phyloP scores from a whole-genome alignment of 2,888 invertebrate species.

The Nasonovia ribisnigri region DNA sequence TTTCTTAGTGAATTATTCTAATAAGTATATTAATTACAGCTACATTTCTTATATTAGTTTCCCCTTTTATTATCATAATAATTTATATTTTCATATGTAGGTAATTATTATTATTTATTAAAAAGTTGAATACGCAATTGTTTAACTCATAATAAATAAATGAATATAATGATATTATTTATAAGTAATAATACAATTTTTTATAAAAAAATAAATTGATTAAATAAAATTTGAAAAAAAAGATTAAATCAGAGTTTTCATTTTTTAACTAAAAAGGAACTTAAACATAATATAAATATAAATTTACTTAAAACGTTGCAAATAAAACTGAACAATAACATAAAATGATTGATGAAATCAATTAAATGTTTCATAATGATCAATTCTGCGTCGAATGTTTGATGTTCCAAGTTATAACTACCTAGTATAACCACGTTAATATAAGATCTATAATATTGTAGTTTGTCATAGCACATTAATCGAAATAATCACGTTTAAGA shows the following conservation, averaged over 20 bases:
- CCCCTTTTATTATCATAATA: not conserved
- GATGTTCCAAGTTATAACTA: not conserved
- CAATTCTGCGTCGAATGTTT: not conserved
- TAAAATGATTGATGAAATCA: not conserved
- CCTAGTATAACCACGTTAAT: not conserved
- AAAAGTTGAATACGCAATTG: not conserved
- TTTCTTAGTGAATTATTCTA: not conserved
- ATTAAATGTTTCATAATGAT: not conserved
- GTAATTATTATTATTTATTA: not conserved
- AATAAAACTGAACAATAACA: not conserved
- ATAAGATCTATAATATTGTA: not conserved
- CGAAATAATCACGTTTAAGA: not conserved
- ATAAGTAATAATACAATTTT: not conserved
- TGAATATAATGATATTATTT: not conserved
- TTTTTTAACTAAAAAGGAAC: conserved; percentile 40
- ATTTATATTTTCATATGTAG: not conserved
- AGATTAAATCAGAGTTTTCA: not conserved
- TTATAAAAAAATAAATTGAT: not conserved
- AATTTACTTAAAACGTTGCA: not conserved
- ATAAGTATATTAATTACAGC: not conserved
- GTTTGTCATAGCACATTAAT: not conserved
- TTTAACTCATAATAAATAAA: not conserved
- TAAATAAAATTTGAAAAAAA: not conserved
- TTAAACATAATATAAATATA: conserved; percentile 22
- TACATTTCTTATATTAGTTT: not conserved